Evolutionary conservation across 2,888 invertebrate genomes (phyloP).

Genomic region (Therioaphis trifolii): DNA sequence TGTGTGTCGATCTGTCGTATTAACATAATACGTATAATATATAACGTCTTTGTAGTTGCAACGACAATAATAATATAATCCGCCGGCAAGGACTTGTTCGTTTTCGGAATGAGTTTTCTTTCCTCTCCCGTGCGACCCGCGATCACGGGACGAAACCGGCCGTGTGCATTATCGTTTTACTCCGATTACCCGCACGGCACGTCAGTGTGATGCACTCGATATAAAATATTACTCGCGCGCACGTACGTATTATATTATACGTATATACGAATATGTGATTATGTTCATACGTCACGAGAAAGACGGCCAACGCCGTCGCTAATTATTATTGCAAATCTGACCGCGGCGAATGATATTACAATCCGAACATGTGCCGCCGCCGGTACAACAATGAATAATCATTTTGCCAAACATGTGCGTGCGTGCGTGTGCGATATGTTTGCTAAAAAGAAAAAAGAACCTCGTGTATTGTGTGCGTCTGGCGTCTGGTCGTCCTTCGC

Average conservation of each 20-base stretch:
- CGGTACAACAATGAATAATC: conserved; percentile 23
- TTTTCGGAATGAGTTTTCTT: conserved; percentile 32
- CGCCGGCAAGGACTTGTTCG: conserved; percentile 37
- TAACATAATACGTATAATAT: conserved; percentile 35
- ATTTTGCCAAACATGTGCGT: background rate
- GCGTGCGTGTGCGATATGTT: conserved; percentile 27
- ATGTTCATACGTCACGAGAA: no score
- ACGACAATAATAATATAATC: conserved; percentile 41
- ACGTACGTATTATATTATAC: background rate
- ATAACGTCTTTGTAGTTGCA: conserved; percentile 16
- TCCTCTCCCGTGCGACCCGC: background rate
- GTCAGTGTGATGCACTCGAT: background rate
- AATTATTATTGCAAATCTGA: conserved; percentile 50
- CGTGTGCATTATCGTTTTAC: conserved; percentile 1
- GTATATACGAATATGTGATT: no score
- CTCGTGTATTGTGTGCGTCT: conserved; percentile 37
- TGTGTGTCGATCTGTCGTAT: conserved; percentile 39
- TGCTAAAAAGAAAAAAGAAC: no score
- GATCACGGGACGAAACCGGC: no score
- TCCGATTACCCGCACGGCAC: conserved; percentile 39
- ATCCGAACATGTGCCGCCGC: conserved; percentile 37
- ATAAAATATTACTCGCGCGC: background rate
- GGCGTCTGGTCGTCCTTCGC: conserved; percentile 38
- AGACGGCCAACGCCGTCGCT: background rate
- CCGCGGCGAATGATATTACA: conserved; percentile 26